Evolutionary conservation across 2,888 invertebrate genomes (phyloP).

Genomic region (Caenorhabditis plicata): DNA sequence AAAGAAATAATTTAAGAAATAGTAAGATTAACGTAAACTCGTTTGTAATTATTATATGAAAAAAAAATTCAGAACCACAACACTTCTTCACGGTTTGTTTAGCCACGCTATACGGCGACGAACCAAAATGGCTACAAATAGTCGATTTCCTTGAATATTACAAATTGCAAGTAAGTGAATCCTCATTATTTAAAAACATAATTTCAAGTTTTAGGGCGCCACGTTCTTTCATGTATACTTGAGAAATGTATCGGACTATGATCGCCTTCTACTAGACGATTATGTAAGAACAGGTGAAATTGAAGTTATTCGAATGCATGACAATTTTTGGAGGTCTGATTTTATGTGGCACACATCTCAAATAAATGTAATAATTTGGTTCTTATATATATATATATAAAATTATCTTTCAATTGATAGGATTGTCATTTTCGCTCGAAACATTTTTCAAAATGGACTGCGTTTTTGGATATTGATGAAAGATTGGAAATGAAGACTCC

Average conservation of each 20-base stretch:
- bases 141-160: conserved; percentile 26
- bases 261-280: conserved; percentile 13
- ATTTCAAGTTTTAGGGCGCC: no score
- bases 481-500: conserved; percentile 3
- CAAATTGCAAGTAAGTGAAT: conserved; percentile 25
- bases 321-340: conserved; percentile 21
- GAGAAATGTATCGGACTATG: conserved; percentile 8
- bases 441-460: conserved; percentile 14
- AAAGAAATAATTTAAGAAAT: no score
- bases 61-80: conserved; percentile 3
- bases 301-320: conserved; percentile 9
- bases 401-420: no score
- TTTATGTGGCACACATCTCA: conserved; percentile 18
- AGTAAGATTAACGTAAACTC: no score
- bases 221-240: conserved; percentile 23
- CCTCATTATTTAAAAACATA: no score
- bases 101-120: conserved; percentile 16
- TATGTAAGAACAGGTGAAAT: conserved; percentile 23
- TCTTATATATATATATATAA: no score
- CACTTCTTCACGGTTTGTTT: conserved; percentile 26
- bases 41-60: not conserved
- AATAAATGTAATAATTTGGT: conserved; percentile 17
- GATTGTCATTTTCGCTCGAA: conserved; percentile 14
- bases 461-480: conserved; percentile 11
- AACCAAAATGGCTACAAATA: conserved; percentile 22